Base-by-base conservation (phyloP, 37 sponge, comb jelly and placozoan species). In the Corticium candelabrum region DNA sequence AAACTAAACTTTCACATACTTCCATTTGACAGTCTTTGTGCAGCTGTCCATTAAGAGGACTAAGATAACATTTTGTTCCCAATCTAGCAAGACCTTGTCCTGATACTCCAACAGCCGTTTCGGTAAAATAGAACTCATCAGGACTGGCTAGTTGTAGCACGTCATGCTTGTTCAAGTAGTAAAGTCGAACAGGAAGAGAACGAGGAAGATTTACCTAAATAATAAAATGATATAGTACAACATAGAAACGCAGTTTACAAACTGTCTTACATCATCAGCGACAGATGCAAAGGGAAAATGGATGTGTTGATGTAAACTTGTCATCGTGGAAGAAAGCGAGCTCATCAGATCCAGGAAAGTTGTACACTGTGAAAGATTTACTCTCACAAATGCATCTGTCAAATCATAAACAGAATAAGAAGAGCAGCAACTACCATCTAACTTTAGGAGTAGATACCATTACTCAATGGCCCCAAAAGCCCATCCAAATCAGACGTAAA, bases 21-120 rank as follows among this genome's bases (percentile, higher is more conserved):
- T 92, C 89, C 37, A 92, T 36, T 34, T 92, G 76, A 72, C 87
- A 82, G 70, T 38, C 80, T 76, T 92, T 88, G 41, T 88, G 78
- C 82, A 92, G 67, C 41, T 84, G 89, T 37, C 82, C 84, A 82
- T 86, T 85, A 43, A 88, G 79, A 21, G 93, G 93, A 4, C 82
- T 82, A 35, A 92, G 78, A 69, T 92, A 92, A 84, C 93, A 92
- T 40, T 27, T 5, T 4, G 89, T 77, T 0, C 93, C 93, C 7
- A 92, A 33, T 34, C 89, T 37, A 2, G 89, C 89, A 40, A 92
- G 87, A 11, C 86, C 93, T 15, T 86, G 90, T 30, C 83, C 85
- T 69, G 75, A 78, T 37, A 92, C 93, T 4, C 93, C 93, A 15
- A 92, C 78, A 34, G 93, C 89, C 37, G 93, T 86, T 81, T 92